Conservation (phyloP, 1,140 invertebrate genomes). For the Pogonomyrmex barbatus region DNA sequence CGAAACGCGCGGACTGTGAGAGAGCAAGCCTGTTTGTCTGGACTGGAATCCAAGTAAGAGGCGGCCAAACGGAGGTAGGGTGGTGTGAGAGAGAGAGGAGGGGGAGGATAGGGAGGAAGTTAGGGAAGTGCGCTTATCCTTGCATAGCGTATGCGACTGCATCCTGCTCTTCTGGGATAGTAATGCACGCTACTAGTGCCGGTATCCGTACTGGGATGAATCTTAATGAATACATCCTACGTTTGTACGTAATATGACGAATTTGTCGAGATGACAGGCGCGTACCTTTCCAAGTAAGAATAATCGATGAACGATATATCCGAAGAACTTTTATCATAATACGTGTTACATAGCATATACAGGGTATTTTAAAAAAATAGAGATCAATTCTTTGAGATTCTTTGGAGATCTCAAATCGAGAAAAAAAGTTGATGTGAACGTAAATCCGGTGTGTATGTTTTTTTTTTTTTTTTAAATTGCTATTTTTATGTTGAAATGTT, state of each 20-base stretch:
- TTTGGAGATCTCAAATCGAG: no score
- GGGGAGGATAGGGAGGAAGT: not conserved
- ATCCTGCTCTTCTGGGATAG: constrained; percentile 14
- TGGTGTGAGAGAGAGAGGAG: not conserved
- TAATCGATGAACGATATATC: not conserved
- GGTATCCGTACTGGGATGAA: constrained; percentile 25
- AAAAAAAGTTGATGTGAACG: no score
- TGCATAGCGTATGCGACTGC: constrained; percentile 11
- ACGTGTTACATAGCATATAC: no score
- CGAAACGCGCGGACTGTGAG: constrained; percentile 61
- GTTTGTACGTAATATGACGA: constrained; percentile 12
- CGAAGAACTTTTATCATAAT: not conserved
- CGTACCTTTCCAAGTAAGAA: not conserved
- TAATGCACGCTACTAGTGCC: constrained; percentile 6
- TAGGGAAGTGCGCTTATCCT: constrained; percentile 54
- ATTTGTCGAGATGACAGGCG: constrained; percentile 45
- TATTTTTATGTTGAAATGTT: no score
- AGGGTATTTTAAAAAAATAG: no score
- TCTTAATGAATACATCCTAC: constrained; percentile 51
- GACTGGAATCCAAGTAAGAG: constrained; percentile 71
- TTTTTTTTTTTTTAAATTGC: no score
- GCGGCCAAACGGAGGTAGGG: not conserved
- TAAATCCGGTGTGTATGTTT: no score
- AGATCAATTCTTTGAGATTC: no score
- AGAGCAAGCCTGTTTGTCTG: constrained; percentile 74